Evolutionary conservation across 2,888 invertebrate genomes (phyloP), one percentile per base, ranked within the genome.

Genomic region (Antheraea yamamai): DNA sequence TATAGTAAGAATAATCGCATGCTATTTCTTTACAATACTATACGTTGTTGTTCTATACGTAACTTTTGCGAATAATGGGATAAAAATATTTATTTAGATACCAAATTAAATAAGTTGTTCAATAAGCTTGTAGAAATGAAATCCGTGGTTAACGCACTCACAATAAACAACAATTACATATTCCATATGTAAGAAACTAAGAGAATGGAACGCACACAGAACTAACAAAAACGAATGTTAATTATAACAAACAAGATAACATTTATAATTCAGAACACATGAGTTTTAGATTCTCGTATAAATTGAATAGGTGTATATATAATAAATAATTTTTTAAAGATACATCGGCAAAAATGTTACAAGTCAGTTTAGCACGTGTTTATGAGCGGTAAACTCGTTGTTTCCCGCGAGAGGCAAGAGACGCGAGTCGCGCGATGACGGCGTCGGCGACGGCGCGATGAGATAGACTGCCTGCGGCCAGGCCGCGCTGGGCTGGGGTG

Each of bases 321-420:
- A 16, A 52, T 2, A 4, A 7, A 55, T 55, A 2, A 30, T 20
- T 39, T 39, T 70, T 70, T 39, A 8, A n/a, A 70, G 14, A 35
- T 39, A n/a, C 39, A 70, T 16, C 39, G 20, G 14, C 20, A 39
- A 70, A 47, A 23, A 20, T 70, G 18, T 39, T 12, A n/a, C 7
- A 39, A 30, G 35, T 70, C 20, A 4, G 35, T 39, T 39, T 70
- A 80, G 82, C 92, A 89, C 92, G 92, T 91, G 92, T 86, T 88
- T 86, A 85, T 82, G 85, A 86, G 88, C 88, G 88, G 86, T 86
- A 88, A 87, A 86, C 83, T 86, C 84, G 84, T 76, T 83, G 78
- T 77, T 80, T 78, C 79, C 81, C 84, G 79, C 80, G 82, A 75
- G 79, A 51, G 77, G 70, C 75, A 78, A 77, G 80, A 74, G 76